Conservation (phyloP, 2,888 invertebrate genomes). For the Hypolimnas misippus region DNA sequence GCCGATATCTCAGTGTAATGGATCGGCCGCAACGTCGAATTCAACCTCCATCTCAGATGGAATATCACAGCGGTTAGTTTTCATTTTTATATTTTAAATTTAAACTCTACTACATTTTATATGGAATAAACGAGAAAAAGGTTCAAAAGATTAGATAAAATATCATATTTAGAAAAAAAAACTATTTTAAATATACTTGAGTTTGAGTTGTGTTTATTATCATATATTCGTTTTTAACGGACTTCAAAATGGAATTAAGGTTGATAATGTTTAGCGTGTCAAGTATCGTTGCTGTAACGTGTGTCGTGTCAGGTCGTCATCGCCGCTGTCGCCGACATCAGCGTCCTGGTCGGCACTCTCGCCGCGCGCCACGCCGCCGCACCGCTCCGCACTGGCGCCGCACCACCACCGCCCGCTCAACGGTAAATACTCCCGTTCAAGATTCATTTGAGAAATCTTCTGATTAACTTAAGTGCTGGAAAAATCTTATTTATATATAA, state of each 20-base stretch:
- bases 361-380: conserved; percentile 55
- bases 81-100: not conserved
- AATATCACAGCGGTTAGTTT: conserved; percentile 72
- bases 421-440: conserved; percentile 54
- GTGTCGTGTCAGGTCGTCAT: conserved; percentile 82
- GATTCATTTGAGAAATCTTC: no score
- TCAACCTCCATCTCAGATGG: conserved; percentile 83
- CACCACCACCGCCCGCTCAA: conserved; percentile 66
- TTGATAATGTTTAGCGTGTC: no score
- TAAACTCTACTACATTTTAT: no score
- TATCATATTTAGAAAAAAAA: no score
- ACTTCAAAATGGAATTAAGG: no score
- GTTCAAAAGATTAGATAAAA: no score
- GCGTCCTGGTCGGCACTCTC: conserved; percentile 95
- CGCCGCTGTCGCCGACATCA: conserved; percentile 92
- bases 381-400: conserved; percentile 50
- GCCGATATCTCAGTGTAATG: conserved; percentile 87
- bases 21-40: conserved; percentile 85
- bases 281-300: not conserved
- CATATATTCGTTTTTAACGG: no score
- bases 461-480: no score
- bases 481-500: no score
- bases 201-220: no score
- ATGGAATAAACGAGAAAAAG: no score
- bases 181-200: no score